Base-by-base conservation (phyloP, 2,797 vertebrate genomes). In the Lemur catta region DNA sequence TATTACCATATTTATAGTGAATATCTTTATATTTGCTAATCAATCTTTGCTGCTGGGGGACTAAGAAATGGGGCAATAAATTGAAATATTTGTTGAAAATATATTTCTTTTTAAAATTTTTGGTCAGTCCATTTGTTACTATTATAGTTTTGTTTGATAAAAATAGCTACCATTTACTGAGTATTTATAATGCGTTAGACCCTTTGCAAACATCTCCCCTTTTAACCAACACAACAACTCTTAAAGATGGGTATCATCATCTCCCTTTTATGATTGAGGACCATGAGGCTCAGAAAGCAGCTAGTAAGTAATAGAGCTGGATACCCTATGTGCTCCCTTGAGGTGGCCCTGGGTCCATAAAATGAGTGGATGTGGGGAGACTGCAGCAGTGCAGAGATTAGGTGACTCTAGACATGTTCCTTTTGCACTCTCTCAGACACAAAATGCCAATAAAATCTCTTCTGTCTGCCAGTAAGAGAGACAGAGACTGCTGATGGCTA, bases 11-110 rank as follows among this genome's bases (percentile, higher is more conserved):
- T 90, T 94, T 94, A 89, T 30, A 92, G 43, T 61, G 69, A 71
- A 41, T 76, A 88, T 76, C 84, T 95, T 79, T 89, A 24, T 81
- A 41, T 71, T 86, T 95, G 46, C 26, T 65, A 38, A 57, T 82
- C 22, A 89, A 57, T 50, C 93, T 76, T 94, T 93, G 52, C 41
- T 82, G 43, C 11, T 41, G 89, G 18, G 35, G 11, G 6, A 89
- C 38, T 69, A 86, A 94, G 72, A 92, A 91, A 75, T 72, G 11
- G 87, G n/a, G 12, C 24, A 94, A 67, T 81, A 91, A 84, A 75
- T 79, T 20, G 30, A 79, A 94, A 71, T 52, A 69, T 38, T 91
- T 88, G 18, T 85, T 65, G 46, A 91, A 81, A 95, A 78, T 20
- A 48, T 43, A 89, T 10, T 93, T 61, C 22, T 38, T 85, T 84